Conservation (phyloP, 35 echinoderm and acorn worm species). For the Hemicentrotus pulcherrimus region DNA sequence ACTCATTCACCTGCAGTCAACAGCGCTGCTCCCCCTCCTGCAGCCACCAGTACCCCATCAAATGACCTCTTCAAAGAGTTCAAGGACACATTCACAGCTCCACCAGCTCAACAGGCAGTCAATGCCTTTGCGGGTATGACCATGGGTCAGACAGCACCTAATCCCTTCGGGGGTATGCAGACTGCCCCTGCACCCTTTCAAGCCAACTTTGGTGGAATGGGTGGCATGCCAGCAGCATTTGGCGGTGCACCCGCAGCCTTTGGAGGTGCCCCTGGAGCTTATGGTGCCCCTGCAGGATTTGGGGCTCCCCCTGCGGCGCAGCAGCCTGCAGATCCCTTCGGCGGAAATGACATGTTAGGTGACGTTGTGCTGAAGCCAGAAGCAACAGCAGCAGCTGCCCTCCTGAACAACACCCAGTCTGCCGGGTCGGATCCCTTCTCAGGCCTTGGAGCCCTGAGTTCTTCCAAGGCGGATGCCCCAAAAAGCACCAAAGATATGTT, state of each 20-base stretch:
- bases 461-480: slow-evolving; percentile 11
- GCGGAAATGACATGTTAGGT: slow-evolving; percentile 54
- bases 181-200: slow-evolving; percentile 43
- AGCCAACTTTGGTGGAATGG: slow-evolving; percentile 49
- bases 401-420: neutral
- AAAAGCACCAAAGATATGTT: slow-evolving; percentile 84
- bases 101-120: slow-evolving; percentile 31
- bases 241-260: slow-evolving; percentile 8
- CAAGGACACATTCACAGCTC: slow-evolving; percentile 70
- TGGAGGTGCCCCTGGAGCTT: slow-evolving; percentile 20
- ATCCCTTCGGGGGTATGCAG: slow-evolving; percentile 66
- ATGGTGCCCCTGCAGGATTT: slow-evolving; percentile 38
- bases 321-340: slow-evolving; percentile 34
- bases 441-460: slow-evolving; percentile 69
- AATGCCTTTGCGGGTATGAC: slow-evolving; percentile 32
- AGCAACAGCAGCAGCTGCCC: slow-evolving; percentile 48
- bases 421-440: slow-evolving; percentile 86
- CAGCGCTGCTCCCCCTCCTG: slow-evolving; percentile 22
- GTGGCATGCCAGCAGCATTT: slow-evolving; percentile 5
- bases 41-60: slow-evolving; percentile 60
- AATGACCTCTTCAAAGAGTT: slow-evolving; percentile 87
- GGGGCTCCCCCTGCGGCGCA: slow-evolving; percentile 36
- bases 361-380: slow-evolving; percentile 55
- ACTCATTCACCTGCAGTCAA: neutral
- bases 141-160: slow-evolving; percentile 50